Percentiles rank a stretch among this genome's conserved stretches.
These are phyloP conservation scores for Pharmacophagus antenor DNA, from an alignment of 2,888 invertebrate genomes.

Conservation along the genomic window DNA sequence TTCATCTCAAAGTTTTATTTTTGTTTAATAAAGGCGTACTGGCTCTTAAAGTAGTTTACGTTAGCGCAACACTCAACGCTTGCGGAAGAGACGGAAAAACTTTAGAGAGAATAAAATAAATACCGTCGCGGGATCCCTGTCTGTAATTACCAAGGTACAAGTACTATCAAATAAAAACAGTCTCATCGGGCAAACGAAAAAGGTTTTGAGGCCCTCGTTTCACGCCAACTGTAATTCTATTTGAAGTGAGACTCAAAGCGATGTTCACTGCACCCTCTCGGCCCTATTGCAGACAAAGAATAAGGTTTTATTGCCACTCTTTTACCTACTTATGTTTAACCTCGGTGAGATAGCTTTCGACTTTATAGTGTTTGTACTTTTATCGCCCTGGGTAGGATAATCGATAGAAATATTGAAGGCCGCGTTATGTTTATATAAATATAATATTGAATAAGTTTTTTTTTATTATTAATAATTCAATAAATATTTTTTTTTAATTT, in stretches of 20 bases:
- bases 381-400: not conserved
- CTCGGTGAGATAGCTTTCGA: constrained; percentile 24
- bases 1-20: not conserved
- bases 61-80: constrained; percentile 16
- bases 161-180: constrained; percentile 61
- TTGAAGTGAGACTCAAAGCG: constrained; percentile 63
- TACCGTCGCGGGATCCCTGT: constrained; percentile 36
- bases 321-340: constrained; percentile 17
- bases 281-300: constrained; percentile 28
- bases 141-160: constrained; percentile 61
- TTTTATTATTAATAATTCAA: too few relatives aligned
- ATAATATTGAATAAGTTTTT: too few relatives aligned
- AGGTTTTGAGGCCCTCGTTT: constrained; percentile 57
- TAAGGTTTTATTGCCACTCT: constrained; percentile 29
- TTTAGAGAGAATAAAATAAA: constrained; percentile 35
- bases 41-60: constrained; percentile 3
- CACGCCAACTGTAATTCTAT: constrained; percentile 64
- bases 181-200: constrained; percentile 50
- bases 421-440: not conserved
- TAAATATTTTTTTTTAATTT: too few relatives aligned
- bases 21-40: not conserved
- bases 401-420: not conserved
- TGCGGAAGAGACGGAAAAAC: constrained; percentile 30
- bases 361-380: constrained; percentile 10
- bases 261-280: constrained; percentile 36